These are phyloP conservation scores for Lypha dubia DNA, from an alignment of 2,888 invertebrate species.

Conservation along the genomic window DNA sequence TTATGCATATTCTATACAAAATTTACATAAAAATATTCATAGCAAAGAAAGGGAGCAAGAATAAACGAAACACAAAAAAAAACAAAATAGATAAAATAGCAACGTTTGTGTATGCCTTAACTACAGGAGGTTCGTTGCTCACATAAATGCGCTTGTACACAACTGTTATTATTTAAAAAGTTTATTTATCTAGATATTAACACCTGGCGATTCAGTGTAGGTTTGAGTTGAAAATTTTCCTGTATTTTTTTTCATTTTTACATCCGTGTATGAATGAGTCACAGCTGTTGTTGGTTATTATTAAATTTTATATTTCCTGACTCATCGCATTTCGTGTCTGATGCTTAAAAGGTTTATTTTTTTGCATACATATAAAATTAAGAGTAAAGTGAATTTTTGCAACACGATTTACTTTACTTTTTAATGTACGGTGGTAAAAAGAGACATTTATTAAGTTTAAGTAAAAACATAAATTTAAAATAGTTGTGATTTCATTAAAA, in stretches of 20 bases:
- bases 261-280: background rate
- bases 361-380: too few relatives aligned
- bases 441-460: too few relatives aligned
- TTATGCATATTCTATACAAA: constrained; percentile 25
- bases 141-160: background rate
- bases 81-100: background rate
- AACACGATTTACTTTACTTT: too few relatives aligned
- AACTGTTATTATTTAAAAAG: background rate
- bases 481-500: too few relatives aligned
- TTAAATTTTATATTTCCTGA: constrained; percentile 14
- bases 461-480: too few relatives aligned
- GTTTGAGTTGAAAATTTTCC: background rate
- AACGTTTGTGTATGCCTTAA: background rate
- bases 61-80: background rate
- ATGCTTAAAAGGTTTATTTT: background rate
- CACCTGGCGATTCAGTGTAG: background rate
- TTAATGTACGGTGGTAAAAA: too few relatives aligned
- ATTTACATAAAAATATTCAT: constrained; percentile 1
- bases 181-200: background rate
- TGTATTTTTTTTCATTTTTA: background rate
- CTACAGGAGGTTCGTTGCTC: background rate
- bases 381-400: too few relatives aligned
- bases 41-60: background rate
- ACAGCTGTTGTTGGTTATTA: constrained; percentile 37
- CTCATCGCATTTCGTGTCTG: background rate